Percentiles rank a stretch among this genome's conserved stretches.
phyloP scores from a whole-genome alignment of 1,140 invertebrate genomes.

The Bombus polaris region DNA sequence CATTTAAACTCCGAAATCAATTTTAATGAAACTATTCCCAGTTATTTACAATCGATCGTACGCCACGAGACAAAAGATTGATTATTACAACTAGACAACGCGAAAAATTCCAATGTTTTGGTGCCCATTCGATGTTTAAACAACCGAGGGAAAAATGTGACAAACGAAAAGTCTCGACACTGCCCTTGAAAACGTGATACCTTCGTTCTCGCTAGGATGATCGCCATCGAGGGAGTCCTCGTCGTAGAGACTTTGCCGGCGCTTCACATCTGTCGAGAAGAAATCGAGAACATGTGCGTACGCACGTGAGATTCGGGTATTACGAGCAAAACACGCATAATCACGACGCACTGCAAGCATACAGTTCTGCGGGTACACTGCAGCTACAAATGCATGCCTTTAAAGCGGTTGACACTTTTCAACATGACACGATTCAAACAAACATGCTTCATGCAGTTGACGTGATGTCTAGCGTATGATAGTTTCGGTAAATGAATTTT shows the following conservation, averaged over 20 bases:
- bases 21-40: too few species aligned
- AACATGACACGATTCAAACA: background rate
- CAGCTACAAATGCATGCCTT: background rate
- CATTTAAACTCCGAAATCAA: background rate
- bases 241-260: constrained; percentile 79
- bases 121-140: background rate
- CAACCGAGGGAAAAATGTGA: background rate
- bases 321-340: constrained; percentile 43
- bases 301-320: constrained; percentile 65
- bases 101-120: too few species aligned
- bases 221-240: constrained; percentile 81
- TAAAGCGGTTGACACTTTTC: background rate
- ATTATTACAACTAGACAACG: background rate
- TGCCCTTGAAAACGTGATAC: constrained; percentile 72
- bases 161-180: constrained; percentile 29
- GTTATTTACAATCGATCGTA: background rate
- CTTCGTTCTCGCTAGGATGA: constrained; percentile 79
- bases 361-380: constrained; percentile 13
- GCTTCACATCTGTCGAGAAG: constrained; percentile 81
- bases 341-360: constrained; percentile 41
- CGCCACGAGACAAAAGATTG: background rate
- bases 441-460: constrained; percentile 45
- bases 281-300: constrained; percentile 72
- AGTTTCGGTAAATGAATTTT: background rate
- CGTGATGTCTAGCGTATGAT: background rate